Evolutionary conservation across 2,888 invertebrate species (phyloP), one percentile per base, ranked within the genome.

Genomic region (Andrena bucephala): DNA sequence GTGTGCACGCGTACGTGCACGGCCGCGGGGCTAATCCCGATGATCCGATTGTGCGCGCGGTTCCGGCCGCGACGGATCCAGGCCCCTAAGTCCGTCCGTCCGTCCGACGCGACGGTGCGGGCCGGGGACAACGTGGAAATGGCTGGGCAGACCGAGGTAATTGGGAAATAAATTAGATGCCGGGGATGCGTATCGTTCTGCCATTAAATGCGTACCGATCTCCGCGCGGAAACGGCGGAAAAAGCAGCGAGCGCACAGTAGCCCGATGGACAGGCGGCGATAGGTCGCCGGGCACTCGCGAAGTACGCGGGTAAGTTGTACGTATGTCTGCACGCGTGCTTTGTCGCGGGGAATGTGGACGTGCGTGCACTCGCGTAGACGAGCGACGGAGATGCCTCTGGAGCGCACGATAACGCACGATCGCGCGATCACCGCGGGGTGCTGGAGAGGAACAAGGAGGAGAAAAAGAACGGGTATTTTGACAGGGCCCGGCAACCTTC

Each of bases 401-500:
- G 77, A 65, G 54, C 42, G 74, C 79, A 88, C 85, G 87, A 85
- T 89, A 89, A 90, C 84, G 87, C 84, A 85, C 87, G 86, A 87
- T 87, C 87, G 87, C 88, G 86, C 87, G 81, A 86, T 87, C 92
- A 68, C 92, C 80, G 83, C 91, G 82, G 91, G 92, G 87, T 77
- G 87, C 86, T 81, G 78, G 63, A 80, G 90, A 85, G 42, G 29
- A 68, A 68, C 24, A 27, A 59, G 20, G 36, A 57, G 78, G 90
- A 86, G 86, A 83, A 83, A 76, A 88, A 84, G 82, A 83, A 74
- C 77, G 85, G 80, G 88, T 92, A 91, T 92, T 92, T 92, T 92
- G 92, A 92, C 92, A 92, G 89, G 76, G 79, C 87, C 52, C 85
- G 68, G 89, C 84, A 90, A 90, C 89, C 91, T 90, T 90, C 91